Conservation (phyloP, 1,140 invertebrate genomes). For the Aphelenchoides fujianensis region DNA sequence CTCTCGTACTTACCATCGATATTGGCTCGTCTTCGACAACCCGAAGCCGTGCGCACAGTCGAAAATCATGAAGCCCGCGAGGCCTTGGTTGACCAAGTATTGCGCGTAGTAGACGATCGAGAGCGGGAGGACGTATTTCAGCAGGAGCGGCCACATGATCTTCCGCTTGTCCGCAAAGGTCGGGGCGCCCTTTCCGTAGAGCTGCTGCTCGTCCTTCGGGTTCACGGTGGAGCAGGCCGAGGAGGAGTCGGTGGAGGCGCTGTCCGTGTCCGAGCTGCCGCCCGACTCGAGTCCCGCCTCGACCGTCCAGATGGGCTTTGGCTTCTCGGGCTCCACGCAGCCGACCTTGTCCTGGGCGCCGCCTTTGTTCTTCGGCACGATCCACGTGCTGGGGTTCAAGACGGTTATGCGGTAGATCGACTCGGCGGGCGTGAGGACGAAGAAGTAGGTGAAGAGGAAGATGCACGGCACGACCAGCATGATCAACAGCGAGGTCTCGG, state of each 20-base stretch:
- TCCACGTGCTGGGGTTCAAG: constrained; percentile 30
- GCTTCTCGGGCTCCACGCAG: neutral
- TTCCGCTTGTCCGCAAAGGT: constrained; percentile 6
- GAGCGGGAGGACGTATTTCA: constrained; percentile 78
- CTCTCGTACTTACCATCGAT: no score
- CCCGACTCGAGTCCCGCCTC: neutral
- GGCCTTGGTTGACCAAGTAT: constrained; percentile 85
- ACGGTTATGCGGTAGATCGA: constrained; percentile 29
- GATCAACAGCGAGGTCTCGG: constrained; percentile 30
- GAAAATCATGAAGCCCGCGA: constrained; percentile 66
- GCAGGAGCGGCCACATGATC: constrained; percentile 61
- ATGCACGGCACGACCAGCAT: constrained; percentile 47
- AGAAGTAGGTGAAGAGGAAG: constrained; percentile 46
- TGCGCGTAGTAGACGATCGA: constrained; percentile 79
- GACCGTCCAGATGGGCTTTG: neutral
- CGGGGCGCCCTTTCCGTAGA: neutral
- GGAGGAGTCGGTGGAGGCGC: neutral
- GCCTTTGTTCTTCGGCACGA: constrained; percentile 29
- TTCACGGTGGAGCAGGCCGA: no score
- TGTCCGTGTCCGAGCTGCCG: neutral
- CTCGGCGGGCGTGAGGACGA: constrained; percentile 24
- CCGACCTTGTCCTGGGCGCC: neutral
- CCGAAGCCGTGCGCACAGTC: constrained; percentile 49
- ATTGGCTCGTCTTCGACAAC: constrained; percentile 66
- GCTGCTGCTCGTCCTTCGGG: no score